Base-by-base conservation (phyloP, 64 coral and sea anemone species). In the Pachyseris speciosa region DNA sequence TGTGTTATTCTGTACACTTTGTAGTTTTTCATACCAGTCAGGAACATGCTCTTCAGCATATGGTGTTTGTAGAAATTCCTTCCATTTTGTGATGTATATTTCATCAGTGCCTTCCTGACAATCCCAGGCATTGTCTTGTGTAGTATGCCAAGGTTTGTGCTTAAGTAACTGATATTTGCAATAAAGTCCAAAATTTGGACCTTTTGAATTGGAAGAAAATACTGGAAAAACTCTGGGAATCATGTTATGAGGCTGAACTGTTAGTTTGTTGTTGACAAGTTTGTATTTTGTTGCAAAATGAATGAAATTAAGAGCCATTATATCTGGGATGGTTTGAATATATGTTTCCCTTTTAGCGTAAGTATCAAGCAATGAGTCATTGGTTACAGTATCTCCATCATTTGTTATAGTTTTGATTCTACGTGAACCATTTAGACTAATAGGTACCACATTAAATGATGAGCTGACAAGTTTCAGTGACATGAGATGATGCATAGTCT, bases 321-420 rank as follows among this genome's bases (percentile, higher is more conserved):
- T 91, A 83, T 72, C n/a, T 67, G 89, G 89, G 58, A 84, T 37
- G 41, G 32, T 50, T 42, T 83, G 47, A 39, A 30, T 64, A 59
- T 77, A 78, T 51, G 59, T 74, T 53, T 47, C 83, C 58, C 67
- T 65, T 12, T 91, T 91, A 61, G 89, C 67, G 72, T 91, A 91
- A 20, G 58, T 37, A 74, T 91, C 89, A 9, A 91, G 55, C 68
- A 91, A 71, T 53, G 89, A 84, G 38, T 91, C 52, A 30, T 47
- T 86, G 49, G 84, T 84, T 66, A 4, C 17, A 29, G 28, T 41
- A 84, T 27, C 28, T 12, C n/a, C 48, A 64, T 69, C 44, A 55
- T 39, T 9, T 32, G 49, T 34, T 42, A 40, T 30, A 86, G 34
- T 37, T 57, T 73, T 31, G 27, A 91, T 28, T 72, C 79, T 84